Evolutionary conservation across 2,797 vertebrate species (phyloP).

Genomic region (Channa striata): DNA sequence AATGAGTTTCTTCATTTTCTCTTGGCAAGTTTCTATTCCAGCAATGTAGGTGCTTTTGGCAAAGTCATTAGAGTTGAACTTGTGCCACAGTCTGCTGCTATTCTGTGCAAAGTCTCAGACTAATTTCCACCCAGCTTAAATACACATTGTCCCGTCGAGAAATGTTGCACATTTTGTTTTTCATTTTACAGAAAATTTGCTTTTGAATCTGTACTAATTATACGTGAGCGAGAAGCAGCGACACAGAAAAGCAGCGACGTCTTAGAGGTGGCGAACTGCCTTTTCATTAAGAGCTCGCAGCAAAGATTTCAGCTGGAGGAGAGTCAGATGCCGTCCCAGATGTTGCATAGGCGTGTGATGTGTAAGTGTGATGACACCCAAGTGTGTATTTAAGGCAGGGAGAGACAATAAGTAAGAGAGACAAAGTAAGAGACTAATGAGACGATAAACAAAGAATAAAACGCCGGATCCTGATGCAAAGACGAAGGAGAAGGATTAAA

Average conservation of each 20-base stretch:
- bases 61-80: constrained; percentile 65
- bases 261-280: constrained; percentile 1
- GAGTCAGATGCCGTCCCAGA: neutral
- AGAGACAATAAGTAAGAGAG: neutral
- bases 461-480: neutral
- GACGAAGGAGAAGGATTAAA: neutral
- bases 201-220: constrained; percentile 19
- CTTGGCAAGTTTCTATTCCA: constrained; percentile 56
- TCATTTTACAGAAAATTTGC: neutral
- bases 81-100: constrained; percentile 24
- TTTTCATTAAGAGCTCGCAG: constrained; percentile 11
- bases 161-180: constrained; percentile 4
- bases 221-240: neutral
- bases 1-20: constrained; percentile 75
- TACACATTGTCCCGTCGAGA: neutral
- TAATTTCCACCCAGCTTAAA: constrained; percentile 11
- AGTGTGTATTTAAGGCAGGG: neutral
- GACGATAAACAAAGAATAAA: neutral
- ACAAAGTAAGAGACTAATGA: neutral
- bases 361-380: neutral
- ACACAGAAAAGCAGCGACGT: constrained; percentile 2
- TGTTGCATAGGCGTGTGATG: neutral
- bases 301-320: neutral
- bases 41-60: constrained; percentile 61
- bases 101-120: constrained; percentile 25